Evolutionary conservation across 1,140 invertebrate species (phyloP).

Genomic region (Mactra quadrangularis): DNA sequence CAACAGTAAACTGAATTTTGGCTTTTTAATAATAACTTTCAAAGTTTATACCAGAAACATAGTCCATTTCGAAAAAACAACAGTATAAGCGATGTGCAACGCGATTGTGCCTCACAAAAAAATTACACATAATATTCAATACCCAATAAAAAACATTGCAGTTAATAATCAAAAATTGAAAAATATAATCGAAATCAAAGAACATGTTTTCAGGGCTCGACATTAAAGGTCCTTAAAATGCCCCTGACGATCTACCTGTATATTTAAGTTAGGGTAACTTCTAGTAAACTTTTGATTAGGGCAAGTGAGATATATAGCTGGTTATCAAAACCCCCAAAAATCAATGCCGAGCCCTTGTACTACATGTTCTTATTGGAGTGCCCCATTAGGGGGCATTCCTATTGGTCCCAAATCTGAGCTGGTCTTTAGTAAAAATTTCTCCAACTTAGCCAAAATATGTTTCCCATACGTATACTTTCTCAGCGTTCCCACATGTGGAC

Average conservation of each 20-base stretch:
- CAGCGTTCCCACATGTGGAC: constrained; percentile 97
- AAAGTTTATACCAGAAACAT: no score
- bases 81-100: background rate
- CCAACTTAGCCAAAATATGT: constrained; percentile 99
- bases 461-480: constrained; percentile 99
- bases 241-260: background rate
- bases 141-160: background rate
- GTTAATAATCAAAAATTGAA: background rate
- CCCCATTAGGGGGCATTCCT: constrained; percentile 80
- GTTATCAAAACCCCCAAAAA: background rate
- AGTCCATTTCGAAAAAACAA: no score
- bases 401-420: constrained; percentile 80
- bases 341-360: background rate
- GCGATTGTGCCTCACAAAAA: background rate
- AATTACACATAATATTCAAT: background rate
- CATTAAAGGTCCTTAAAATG: no score
- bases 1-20: no score
- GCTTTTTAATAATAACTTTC: no score
- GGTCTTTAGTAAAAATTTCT: constrained; percentile 91
- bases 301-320: no score
- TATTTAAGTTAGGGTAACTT: background rate
- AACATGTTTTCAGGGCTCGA: background rate
- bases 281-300: no score
- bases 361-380: constrained; percentile 66
- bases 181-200: background rate